Evolutionary conservation across 2,888 invertebrate species (phyloP).

Genomic region (Rhogogaster chlorosoma): DNA sequence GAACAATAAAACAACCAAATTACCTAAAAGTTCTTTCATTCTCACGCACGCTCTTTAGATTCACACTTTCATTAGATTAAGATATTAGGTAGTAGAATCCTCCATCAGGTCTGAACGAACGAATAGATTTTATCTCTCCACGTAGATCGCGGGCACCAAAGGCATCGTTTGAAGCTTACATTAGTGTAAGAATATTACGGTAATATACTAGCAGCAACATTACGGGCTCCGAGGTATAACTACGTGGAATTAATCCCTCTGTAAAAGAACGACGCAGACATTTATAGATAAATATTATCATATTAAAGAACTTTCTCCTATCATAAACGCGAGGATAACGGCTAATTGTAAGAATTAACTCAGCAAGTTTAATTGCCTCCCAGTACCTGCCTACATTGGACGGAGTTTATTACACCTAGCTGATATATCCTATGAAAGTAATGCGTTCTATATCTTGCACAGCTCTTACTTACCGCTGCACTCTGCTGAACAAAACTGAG

Average conservation of each 20-base stretch:
- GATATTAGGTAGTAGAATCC: neutral
- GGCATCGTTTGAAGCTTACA: neutral
- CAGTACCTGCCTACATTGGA: neutral
- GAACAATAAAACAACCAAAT: neutral
- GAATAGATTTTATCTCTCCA: conserved; percentile 9
- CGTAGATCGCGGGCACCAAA: too few relatives aligned
- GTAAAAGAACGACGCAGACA: neutral
- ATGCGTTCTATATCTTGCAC: neutral
- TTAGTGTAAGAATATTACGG: conserved; percentile 12
- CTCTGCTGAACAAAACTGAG: neutral
- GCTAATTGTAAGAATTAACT: conserved; percentile 37
- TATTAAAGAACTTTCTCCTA: conserved; percentile 38
- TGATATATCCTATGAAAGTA: neutral
- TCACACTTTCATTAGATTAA: conserved; percentile 21
- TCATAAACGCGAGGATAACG: conserved; percentile 29
- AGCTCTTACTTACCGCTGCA: neutral
- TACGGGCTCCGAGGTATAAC: conserved; percentile 7
- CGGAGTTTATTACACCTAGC: conserved; percentile 7
- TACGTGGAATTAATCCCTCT: neutral
- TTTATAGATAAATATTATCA: conserved; percentile 37
- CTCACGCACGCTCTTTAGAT: neutral
- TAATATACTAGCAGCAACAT: conserved; percentile 16
- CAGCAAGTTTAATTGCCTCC: conserved; percentile 23
- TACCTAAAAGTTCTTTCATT: neutral
- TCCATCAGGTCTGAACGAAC: conserved; percentile 3